These are phyloP conservation scores for Numida meleagris DNA, from an alignment of 2,113 vertebrate species.

Conservation along the genomic window DNA sequence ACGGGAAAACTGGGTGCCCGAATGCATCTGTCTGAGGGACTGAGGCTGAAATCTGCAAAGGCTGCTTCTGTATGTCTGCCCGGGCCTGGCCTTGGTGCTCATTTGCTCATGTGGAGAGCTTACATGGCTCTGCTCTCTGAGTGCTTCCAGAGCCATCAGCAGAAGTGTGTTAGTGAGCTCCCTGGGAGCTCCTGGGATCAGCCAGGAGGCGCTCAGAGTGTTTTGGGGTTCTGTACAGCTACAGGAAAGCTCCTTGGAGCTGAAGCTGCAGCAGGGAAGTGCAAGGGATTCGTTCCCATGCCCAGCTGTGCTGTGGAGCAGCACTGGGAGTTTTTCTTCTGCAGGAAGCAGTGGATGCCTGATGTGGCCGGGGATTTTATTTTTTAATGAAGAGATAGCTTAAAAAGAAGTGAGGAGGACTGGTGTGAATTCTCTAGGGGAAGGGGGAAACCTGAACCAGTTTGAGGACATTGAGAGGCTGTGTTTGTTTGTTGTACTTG, in stretches of 20 bases:
- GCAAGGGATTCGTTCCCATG: fast-evolving
- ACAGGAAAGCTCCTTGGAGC: neutral
- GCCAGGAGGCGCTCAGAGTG: neutral
- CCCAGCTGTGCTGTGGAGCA: neutral
- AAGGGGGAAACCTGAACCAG: neutral
- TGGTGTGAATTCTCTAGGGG: neutral
- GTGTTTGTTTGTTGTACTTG: neutral
- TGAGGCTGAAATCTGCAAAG: neutral
- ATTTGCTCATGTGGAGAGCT: neutral
- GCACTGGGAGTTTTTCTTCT: neutral
- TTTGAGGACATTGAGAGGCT: neutral
- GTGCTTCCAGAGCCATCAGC: neutral
- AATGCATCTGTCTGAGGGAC: neutral
- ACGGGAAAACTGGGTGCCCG: neutral
- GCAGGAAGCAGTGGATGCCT: neutral
- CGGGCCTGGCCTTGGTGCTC: neutral
- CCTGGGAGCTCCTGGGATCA: neutral
- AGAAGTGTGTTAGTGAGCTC: neutral
- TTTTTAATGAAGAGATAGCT: neutral
- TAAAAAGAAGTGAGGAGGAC: neutral
- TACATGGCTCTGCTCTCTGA: neutral
- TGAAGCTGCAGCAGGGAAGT: neutral
- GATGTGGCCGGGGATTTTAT: neutral
- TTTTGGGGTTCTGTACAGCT: neutral
- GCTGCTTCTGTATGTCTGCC: neutral